Conservation (phyloP, 1,140 invertebrate genomes). For the Trissolcus basalis region DNA sequence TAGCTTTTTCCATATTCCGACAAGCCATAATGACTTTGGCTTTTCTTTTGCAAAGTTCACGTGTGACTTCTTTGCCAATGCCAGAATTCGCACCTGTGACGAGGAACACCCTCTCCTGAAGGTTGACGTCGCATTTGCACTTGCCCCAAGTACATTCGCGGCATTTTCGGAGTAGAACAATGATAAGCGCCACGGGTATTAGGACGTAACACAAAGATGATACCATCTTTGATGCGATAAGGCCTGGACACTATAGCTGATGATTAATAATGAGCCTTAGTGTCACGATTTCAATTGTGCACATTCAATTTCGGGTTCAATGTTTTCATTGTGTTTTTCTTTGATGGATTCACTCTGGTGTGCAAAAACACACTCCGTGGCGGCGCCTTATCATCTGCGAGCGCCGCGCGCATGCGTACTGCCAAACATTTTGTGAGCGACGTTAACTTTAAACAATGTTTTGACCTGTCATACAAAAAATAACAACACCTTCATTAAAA, state of each 20-base stretch:
- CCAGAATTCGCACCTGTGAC: slow-evolving; percentile 89
- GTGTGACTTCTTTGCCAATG: slow-evolving; percentile 85
- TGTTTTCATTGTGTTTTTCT: background rate
- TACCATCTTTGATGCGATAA: slow-evolving; percentile 63
- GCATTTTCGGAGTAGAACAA: slow-evolving; percentile 73
- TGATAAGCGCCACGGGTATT: slow-evolving; percentile 67
- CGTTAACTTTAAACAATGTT: too few relatives aligned
- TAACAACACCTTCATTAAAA: too few relatives aligned
- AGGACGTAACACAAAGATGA: slow-evolving; percentile 69
- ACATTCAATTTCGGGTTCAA: too few relatives aligned
- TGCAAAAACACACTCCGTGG: background rate
- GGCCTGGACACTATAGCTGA: background rate
- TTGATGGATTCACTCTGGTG: too few relatives aligned
- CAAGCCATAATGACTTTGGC: slow-evolving; percentile 86
- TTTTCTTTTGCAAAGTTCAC: slow-evolving; percentile 80
- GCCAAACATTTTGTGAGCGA: background rate
- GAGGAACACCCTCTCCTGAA: slow-evolving; percentile 81
- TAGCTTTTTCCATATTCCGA: slow-evolving; percentile 79
- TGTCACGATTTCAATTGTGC: too few relatives aligned
- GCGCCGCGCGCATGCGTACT: background rate
- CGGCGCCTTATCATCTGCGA: background rate
- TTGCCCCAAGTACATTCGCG: slow-evolving; percentile 74
- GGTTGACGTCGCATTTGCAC: slow-evolving; percentile 69
- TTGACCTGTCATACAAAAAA: too few relatives aligned
- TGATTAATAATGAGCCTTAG: too few relatives aligned